Conservation (phyloP, 2,888 invertebrate genomes). For the Polymixis flavicincta region DNA sequence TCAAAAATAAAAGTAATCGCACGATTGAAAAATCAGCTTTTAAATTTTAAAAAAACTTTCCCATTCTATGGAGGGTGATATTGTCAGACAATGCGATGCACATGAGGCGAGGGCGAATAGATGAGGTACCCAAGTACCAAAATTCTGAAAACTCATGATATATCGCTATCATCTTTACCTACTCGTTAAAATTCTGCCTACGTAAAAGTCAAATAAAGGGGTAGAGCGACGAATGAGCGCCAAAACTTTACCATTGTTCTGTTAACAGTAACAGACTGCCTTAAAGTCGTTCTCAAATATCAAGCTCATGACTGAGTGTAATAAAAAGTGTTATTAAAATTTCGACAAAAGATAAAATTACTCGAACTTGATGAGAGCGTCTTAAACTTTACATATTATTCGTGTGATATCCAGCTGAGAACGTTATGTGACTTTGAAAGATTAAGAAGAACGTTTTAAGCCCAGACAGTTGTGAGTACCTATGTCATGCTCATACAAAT, state of each 20-base stretch:
- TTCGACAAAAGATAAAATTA: slow-evolving; percentile 29
- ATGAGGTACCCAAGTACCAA: neutral
- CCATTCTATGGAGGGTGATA: neutral
- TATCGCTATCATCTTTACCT: neutral
- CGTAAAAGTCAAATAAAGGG: slow-evolving; percentile 27
- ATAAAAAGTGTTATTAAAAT: slow-evolving; percentile 46
- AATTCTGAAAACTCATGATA: neutral
- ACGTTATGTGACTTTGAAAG: neutral
- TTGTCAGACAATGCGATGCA: neutral
- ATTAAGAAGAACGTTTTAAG: neutral
- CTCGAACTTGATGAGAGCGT: slow-evolving; percentile 27
- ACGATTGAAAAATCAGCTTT: too few species aligned
- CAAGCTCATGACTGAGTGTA: slow-evolving; percentile 8
- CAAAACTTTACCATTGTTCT: slow-evolving; percentile 24
- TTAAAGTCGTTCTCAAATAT: slow-evolving; percentile 32
- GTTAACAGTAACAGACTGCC: slow-evolving; percentile 10
- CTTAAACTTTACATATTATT: slow-evolving; percentile 29
- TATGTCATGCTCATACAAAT: neutral
- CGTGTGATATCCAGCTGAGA: neutral
- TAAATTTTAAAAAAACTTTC: neutral
- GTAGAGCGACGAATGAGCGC: neutral
- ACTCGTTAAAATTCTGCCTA: slow-evolving; percentile 3
- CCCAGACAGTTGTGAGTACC: neutral
- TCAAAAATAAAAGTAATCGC: too few species aligned
- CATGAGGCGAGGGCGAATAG: neutral